Conservation (phyloP, 2,888 invertebrate species). For the Synanthedon myopaeformis region DNA sequence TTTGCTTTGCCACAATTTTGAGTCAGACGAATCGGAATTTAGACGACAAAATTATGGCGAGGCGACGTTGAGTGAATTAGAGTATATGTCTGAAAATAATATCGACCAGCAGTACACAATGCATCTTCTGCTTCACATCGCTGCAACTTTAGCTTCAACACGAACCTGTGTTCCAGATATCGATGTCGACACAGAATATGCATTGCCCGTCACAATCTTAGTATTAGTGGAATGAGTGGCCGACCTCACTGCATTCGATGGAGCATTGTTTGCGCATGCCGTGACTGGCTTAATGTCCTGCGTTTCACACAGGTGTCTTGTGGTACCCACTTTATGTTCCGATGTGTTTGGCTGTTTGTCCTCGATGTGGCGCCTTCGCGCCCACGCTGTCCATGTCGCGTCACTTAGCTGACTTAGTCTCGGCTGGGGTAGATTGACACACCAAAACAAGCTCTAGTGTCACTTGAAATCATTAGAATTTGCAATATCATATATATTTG, state of each 20-base stretch:
- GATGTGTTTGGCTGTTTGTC: slow-evolving; percentile 56
- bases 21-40: slow-evolving; percentile 9
- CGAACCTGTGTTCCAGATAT: slow-evolving; percentile 34
- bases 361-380: slow-evolving; percentile 53
- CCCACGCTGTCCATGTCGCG: slow-evolving; percentile 54
- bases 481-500: too few relatives aligned
- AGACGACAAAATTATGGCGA: slow-evolving; percentile 15
- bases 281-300: slow-evolving; percentile 61
- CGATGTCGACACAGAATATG: slow-evolving; percentile 47
- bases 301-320: slow-evolving; percentile 58
- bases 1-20: slow-evolving; percentile 22
- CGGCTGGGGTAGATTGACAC: slow-evolving; percentile 48
- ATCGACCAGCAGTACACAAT: slow-evolving; percentile 33
- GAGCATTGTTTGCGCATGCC: slow-evolving; percentile 68
- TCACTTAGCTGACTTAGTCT: slow-evolving; percentile 16
- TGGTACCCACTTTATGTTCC: slow-evolving; percentile 57
- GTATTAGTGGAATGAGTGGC: slow-evolving; percentile 69
- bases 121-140: slow-evolving; percentile 48
- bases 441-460: slow-evolving; percentile 1
- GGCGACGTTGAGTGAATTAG: slow-evolving; percentile 9
- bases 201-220: slow-evolving; percentile 56
- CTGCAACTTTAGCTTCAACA: slow-evolving; percentile 14
- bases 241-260: slow-evolving; percentile 68
- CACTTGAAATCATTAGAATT: background rate
- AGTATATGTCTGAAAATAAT: slow-evolving; percentile 12